Percentiles rank a stretch among this genome's conserved stretches.
Evolutionary conservation across 2,797 vertebrate genomes (phyloP).

Genomic region (Tinamus major): DNA sequence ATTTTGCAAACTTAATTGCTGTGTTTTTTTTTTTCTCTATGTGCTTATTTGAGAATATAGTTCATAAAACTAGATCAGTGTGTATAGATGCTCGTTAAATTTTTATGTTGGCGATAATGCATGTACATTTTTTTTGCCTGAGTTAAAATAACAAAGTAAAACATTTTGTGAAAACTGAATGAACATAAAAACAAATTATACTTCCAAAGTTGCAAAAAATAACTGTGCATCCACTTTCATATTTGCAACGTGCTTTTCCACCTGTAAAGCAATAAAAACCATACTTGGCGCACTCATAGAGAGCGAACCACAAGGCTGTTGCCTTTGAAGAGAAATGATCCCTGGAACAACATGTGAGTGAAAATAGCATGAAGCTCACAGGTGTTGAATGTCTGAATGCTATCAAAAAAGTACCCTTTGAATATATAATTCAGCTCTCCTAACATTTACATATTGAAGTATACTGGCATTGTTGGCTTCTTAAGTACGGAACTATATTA

Average conservation of each 20-base stretch:
- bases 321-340: neutral
- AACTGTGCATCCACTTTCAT: neutral
- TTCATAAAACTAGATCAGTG: neutral
- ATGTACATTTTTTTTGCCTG: neutral
- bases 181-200: neutral
- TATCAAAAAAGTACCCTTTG: neutral
- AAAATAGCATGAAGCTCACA: neutral
- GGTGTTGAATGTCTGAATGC: neutral
- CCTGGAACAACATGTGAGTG: neutral
- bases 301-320: neutral
- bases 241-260: neutral
- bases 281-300: neutral
- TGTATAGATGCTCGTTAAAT: neutral
- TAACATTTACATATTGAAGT: neutral
- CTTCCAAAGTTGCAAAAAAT: neutral
- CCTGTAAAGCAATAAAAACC: neutral
- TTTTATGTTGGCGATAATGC: neutral
- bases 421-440: conserved; percentile 5
- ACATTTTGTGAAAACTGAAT: neutral
- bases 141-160: neutral
- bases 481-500: neutral
- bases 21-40: neutral
- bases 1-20: neutral
- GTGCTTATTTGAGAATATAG: neutral
- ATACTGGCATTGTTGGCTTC: neutral